phyloP scores from a whole-genome alignment of 1,140 invertebrate genomes.

The Megalopta genalis region DNA sequence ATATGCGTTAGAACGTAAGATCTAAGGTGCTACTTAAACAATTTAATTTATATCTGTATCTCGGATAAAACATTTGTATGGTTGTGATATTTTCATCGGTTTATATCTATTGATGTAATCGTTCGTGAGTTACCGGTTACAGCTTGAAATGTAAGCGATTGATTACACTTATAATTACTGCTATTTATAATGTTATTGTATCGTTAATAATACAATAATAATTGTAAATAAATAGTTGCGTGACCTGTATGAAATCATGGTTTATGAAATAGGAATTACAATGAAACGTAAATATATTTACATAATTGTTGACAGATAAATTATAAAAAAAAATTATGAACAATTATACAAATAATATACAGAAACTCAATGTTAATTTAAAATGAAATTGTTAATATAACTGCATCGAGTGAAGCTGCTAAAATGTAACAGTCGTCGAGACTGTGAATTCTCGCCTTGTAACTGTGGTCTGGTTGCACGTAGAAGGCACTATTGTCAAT shows the following conservation, averaged over 20 bases:
- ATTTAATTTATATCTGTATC: conserved; percentile 5
- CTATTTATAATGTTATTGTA: conserved; percentile 10
- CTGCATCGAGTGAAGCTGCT: conserved; percentile 31
- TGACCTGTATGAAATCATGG: conserved; percentile 19
- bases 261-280: conserved; percentile 14
- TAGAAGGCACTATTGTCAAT: conserved; percentile 58
- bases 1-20: neutral
- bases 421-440: conserved; percentile 8
- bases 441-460: conserved; percentile 16
- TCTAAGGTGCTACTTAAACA: conserved; percentile 5
- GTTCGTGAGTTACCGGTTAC: neutral
- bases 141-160: conserved; percentile 8
- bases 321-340: conserved; percentile 41
- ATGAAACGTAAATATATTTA: conserved; percentile 46
- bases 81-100: neutral
- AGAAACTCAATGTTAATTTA: conserved; percentile 22
- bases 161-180: conserved; percentile 2
- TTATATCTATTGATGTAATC: neutral
- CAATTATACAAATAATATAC: conserved; percentile 47
- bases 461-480: conserved; percentile 27
- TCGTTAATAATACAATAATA: conserved; percentile 22
- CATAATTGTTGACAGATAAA: conserved; percentile 44
- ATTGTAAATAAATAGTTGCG: conserved; percentile 35
- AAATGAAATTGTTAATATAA: conserved; percentile 22
- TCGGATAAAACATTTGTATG: neutral